These are phyloP conservation scores for Panthera leo DNA, from an alignment of 2,113 vertebrate species.

Conservation along the genomic window DNA sequence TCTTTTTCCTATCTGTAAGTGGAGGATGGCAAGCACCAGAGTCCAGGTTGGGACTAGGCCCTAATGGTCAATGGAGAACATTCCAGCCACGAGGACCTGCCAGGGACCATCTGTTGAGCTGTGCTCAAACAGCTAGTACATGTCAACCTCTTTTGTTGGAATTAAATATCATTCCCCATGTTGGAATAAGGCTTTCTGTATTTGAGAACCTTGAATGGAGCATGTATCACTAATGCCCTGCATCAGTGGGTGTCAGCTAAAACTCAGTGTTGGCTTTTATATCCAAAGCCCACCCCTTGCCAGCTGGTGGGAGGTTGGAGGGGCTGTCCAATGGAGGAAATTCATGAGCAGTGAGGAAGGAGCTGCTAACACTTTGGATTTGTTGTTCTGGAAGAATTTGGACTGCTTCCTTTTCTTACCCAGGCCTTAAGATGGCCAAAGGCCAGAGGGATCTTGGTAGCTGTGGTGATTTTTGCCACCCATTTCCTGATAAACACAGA, in stretches of 20 bases:
- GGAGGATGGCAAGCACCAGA: neutral
- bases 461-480: neutral
- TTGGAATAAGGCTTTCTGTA: neutral
- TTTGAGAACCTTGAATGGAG: neutral
- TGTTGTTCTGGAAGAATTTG: neutral
- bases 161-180: neutral
- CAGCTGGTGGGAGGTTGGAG: neutral
- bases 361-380: neutral
- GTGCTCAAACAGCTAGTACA: neutral
- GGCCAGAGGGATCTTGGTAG: neutral
- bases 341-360: neutral
- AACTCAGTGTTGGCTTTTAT: neutral
- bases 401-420: neutral
- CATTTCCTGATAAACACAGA: conserved; percentile 62
- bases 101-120: neutral
- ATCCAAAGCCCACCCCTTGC: neutral
- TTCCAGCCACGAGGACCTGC: neutral
- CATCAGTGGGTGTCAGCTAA: neutral
- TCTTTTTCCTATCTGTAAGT: neutral
- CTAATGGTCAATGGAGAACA: neutral
- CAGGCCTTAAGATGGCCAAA: neutral
- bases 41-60: neutral
- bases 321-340: neutral
- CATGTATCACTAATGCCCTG: neutral
- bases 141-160: neutral